Evolutionary conservation across 92 coral and sea anemone genomes (phyloP), one percentile per base, ranked within the genome.

Genomic region (Blastomussa wellsi): DNA sequence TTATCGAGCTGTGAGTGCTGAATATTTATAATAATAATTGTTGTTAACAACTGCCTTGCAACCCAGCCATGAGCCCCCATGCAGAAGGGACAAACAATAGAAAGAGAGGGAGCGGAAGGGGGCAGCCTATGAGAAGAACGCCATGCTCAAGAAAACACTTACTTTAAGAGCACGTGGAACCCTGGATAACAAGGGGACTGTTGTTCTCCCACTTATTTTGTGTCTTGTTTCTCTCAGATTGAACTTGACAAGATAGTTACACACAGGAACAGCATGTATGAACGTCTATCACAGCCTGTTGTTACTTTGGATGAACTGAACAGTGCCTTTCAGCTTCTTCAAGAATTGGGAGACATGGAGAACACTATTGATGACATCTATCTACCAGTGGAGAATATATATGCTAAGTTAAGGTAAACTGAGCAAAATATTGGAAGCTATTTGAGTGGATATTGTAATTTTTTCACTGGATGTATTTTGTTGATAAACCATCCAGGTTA

Each of bases 331-430:
- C 92, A 93, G 41, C 88, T 96, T 49, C 95, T 96, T 29, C 98
- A 96, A 86, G 96, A 95, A 85, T 90, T 96, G 2, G 90, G 91
- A 48, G 99, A 96, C 90, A 92, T 92, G 95, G 99, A 96, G 72
- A 96, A 96, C 89, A 90, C 94, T 5, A 96, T 96, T 28, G 99
- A 96, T 35, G 99, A 96, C 81, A 90, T 94, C 7, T 96, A 96
- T 57, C 87, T 96, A 22, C 99, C 99, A 3, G 99, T 96, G 66
- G 99, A 96, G 85, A 96, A 96, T 72, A 91, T 93, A 31, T 96
- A 96, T 77, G 93, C 92, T 74, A 94, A 91, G 87, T 85, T 96
- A 17, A 96, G 99, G 99, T 94, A 26, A 37, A 19, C 24, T 36
- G 75, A 35, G 75, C 2, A 70, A 70, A 22, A 38, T 38, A 62